These are phyloP conservation scores for Hystrix cristata DNA, from an alignment of 2,113 vertebrate species.

Conservation along the genomic window DNA sequence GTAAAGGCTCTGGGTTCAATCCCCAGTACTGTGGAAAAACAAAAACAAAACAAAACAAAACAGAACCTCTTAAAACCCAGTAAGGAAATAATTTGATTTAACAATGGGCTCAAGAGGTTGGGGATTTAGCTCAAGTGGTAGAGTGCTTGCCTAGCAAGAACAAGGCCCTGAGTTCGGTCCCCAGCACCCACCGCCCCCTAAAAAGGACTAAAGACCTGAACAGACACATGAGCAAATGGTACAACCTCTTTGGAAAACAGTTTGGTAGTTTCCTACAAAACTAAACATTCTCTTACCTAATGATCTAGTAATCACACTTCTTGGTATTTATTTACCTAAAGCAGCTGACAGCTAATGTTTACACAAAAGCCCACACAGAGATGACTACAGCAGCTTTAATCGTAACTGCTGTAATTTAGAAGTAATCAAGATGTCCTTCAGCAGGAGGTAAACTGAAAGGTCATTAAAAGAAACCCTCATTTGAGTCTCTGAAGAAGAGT, in stretches of 20 bases:
- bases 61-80: background rate
- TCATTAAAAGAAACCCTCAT: background rate
- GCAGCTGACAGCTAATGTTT: background rate
- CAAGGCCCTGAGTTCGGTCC: too few species aligned
- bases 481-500: constrained; percentile 22
- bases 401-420: background rate
- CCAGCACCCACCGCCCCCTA: too few species aligned
- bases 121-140: too few species aligned
- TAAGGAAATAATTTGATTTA: background rate
- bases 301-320: background rate
- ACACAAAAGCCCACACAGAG: background rate
- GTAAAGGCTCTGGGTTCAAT: background rate
- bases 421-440: background rate
- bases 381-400: background rate
- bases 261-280: background rate
- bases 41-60: background rate
- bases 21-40: background rate
- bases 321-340: background rate
- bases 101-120: background rate
- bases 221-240: background rate
- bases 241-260: background rate
- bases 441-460: background rate
- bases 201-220: background rate
- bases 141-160: too few species aligned
- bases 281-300: background rate